These are phyloP conservation scores for Napeogenes inachia DNA, from an alignment of 2,888 invertebrate genomes.

Conservation along the genomic window DNA sequence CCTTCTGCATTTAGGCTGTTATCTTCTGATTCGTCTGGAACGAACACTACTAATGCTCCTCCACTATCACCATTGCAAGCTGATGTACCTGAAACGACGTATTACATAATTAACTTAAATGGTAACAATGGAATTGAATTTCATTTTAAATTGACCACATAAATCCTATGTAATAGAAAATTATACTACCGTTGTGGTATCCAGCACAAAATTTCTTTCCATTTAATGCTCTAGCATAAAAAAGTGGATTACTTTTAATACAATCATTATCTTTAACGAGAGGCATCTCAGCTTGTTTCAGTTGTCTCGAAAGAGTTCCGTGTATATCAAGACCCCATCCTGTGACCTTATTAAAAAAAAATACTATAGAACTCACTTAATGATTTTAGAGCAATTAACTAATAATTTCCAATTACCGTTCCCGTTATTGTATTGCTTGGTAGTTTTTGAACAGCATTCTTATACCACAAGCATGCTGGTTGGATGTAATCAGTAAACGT, in stretches of 20 bases:
- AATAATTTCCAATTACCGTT: conserved; percentile 16
- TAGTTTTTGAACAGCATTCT: neutral
- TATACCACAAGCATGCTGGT: conserved; percentile 20
- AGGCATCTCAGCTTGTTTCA: conserved; percentile 36
- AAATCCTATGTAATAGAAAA: neutral
- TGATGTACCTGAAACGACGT: conserved; percentile 17
- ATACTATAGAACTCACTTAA: neutral
- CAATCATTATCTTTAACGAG: conserved; percentile 33
- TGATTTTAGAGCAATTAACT: neutral
- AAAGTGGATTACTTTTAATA: conserved; percentile 29
- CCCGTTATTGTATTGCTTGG: conserved; percentile 9
- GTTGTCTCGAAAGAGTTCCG: conserved; percentile 32
- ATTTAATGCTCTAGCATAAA: conserved; percentile 27
- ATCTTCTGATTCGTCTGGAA: conserved; percentile 13
- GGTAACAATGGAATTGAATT: neutral
- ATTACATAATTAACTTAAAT: neutral
- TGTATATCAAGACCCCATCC: conserved; percentile 43
- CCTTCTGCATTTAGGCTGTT: conserved; percentile 28
- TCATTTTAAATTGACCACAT: neutral
- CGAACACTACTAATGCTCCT: conserved; percentile 16
- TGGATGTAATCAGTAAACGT: conserved; percentile 18
- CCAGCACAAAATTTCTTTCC: conserved; percentile 34
- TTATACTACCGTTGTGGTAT: conserved; percentile 27
- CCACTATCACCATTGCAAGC: conserved; percentile 24
- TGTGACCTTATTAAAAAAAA: conserved; percentile 32